These are phyloP conservation scores for Teleogryllus occipitalis DNA, from an alignment of 1,140 invertebrate species.

Conservation along the genomic window DNA sequence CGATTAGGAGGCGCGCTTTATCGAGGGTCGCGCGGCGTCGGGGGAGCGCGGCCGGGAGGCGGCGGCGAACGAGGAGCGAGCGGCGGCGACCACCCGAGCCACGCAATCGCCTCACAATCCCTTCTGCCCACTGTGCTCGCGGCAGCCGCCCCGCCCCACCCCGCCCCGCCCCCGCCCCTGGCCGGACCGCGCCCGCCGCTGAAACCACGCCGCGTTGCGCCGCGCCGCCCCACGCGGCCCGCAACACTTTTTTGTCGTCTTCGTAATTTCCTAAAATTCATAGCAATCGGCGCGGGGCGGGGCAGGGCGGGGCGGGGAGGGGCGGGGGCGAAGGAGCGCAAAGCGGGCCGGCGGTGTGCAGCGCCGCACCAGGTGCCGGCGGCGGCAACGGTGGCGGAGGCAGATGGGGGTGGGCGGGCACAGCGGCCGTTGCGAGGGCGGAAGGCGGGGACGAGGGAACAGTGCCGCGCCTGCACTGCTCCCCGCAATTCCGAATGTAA, in stretches of 20 bases:
- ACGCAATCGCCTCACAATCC: neutral
- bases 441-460: too few species aligned
- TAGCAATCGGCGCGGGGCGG: neutral
- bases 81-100: neutral
- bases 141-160: too few species aligned
- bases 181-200: neutral
- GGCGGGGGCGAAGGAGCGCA: neutral
- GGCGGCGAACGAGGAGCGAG: neutral
- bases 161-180: too few species aligned
- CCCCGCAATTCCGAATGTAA: neutral
- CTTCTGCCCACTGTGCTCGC: neutral
- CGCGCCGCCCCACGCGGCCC: neutral
- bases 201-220: neutral
- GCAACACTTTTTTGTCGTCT: neutral
- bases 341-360: too few species aligned
- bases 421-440: too few species aligned
- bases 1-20: neutral
- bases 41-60: too few species aligned
- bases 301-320: neutral
- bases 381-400: too few species aligned
- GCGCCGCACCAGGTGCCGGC: neutral
- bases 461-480: neutral
- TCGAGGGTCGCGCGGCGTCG: neutral
- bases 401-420: too few species aligned
- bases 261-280: neutral